Evolutionary conservation across 2,888 invertebrate genomes (phyloP), one percentile per base, ranked within the genome.

Genomic region (Xestia xanthographa): DNA sequence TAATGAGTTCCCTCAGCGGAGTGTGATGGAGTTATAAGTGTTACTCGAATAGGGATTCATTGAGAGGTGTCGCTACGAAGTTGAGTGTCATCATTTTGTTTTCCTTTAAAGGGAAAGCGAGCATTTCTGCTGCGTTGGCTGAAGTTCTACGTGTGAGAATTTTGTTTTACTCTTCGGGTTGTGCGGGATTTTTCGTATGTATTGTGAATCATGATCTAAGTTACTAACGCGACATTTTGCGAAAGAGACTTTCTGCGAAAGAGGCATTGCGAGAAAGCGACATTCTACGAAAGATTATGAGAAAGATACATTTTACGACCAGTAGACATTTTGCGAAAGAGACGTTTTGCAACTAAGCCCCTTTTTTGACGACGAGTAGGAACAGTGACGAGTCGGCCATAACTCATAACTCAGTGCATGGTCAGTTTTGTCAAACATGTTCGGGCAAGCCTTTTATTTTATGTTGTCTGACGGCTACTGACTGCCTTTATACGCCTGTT

Each of bases 1-100:
- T 84, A 86, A 79, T 67, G 86, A 85, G 74, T 85, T 74, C n/a
- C 56, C 45, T 66, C 14, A 66, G 66, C 65, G 62, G 63, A 71
- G 67, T 66, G 48, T 62, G 34, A 56, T 17, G 34, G 53, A 62
- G 65, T 74, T 79, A 72, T 53, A 66, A 53, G 50, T 60, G 60
- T 66, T 17, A 14, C 66, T 38, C 5, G 20, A 68, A 66, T 56
- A 48, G n/a, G 12, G 38, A 69, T n/a, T 74, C 62, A 48, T 34
- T 71, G 74, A n/a, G 34, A 78, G 50, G 68, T 78, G 83, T 78
- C 67, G 58, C 63, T 56, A 2, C 12, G 41, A n/a, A 58, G 63
- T 83, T 68, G 38, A 17, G 14, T 82, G 9, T 68, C 58, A 34
- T 65, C 50, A 66, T 48, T 77, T 72, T 72, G 53, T 83, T 41